Percentiles rank a stretch among this genome's conserved stretches.
Conservation (phyloP, 1,140 invertebrate genomes). For the Diabrotica undecimpunctata region DNA sequence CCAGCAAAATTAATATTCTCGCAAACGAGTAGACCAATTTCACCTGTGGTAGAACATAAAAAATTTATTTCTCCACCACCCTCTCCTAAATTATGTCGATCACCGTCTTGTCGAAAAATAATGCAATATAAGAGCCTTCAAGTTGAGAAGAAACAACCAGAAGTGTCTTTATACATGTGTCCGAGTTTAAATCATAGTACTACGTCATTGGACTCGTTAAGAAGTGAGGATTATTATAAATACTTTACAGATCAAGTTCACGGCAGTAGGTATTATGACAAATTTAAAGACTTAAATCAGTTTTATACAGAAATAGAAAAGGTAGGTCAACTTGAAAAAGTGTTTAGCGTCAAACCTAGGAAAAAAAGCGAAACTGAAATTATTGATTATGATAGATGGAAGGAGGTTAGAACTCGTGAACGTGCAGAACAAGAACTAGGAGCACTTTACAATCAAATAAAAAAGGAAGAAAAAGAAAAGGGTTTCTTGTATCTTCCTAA, state of each 20-base stretch:
- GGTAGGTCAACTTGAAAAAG: constrained; percentile 76
- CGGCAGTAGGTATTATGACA: constrained; percentile 67
- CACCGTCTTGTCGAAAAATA: constrained; percentile 63
- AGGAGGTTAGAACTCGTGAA: constrained; percentile 71
- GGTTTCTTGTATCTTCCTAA: constrained; percentile 77
- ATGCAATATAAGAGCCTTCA: constrained; percentile 45
- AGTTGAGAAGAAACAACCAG: constrained; percentile 27
- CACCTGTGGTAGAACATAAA: constrained; percentile 35
- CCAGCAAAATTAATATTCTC: constrained; percentile 31
- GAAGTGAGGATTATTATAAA: constrained; percentile 58
- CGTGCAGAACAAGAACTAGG: constrained; percentile 78
- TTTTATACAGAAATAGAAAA: constrained; percentile 84
- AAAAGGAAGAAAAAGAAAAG: constrained; percentile 74
- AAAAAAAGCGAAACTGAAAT: constrained; percentile 71
- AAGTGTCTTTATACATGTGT: constrained; percentile 28
- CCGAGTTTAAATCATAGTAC: constrained; percentile 38
- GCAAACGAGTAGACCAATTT: constrained; percentile 33
- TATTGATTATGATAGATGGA: constrained; percentile 85
- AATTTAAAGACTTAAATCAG: constrained; percentile 80
- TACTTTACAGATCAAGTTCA: constrained; percentile 72
- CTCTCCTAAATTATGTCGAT: constrained; percentile 55
- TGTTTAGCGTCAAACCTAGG: constrained; percentile 64
- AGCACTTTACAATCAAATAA: constrained; percentile 72
- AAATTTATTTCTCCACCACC: constrained; percentile 32
- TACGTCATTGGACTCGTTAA: constrained; percentile 35